Evolutionary conservation across 2,888 invertebrate genomes (phyloP).

Genomic region (Melinaea menophilus): DNA sequence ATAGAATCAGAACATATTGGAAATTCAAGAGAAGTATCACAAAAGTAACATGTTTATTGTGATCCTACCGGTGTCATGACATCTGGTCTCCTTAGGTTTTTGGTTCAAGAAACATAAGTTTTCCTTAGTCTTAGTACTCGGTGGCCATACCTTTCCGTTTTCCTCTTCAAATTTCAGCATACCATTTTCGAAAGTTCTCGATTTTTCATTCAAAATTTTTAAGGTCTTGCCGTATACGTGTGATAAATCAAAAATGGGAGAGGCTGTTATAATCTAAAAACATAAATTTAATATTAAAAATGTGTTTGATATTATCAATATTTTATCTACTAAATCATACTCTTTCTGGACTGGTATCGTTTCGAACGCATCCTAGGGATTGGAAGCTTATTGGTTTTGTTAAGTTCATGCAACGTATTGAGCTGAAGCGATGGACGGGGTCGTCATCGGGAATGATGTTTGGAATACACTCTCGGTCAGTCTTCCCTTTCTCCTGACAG

Average conservation of each 20-base stretch:
- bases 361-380: constrained; percentile 38
- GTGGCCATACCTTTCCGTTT: constrained; percentile 40
- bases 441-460: constrained; percentile 41
- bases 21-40: background rate
- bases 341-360: constrained; percentile 37
- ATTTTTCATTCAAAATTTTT: constrained; percentile 29
- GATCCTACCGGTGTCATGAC: constrained; percentile 47
- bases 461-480: constrained; percentile 39
- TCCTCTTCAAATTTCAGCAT: constrained; percentile 38
- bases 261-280: constrained; percentile 40
- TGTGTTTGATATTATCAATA: background rate
- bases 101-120: constrained; percentile 39
- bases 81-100: constrained; percentile 45
- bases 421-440: constrained; percentile 44
- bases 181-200: constrained; percentile 36
- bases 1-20: too few species aligned
- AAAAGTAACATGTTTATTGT: background rate
- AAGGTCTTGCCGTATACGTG: constrained; percentile 35
- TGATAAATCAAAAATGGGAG: constrained; percentile 40
- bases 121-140: constrained; percentile 28
- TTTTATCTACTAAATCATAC: constrained; percentile 29
- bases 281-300: background rate
- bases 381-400: constrained; percentile 46
- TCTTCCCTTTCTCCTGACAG: constrained; percentile 36
- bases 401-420: constrained; percentile 44